phyloP scores from a whole-genome alignment of 2,888 invertebrate genomes.

The Nymphalis c-album region DNA sequence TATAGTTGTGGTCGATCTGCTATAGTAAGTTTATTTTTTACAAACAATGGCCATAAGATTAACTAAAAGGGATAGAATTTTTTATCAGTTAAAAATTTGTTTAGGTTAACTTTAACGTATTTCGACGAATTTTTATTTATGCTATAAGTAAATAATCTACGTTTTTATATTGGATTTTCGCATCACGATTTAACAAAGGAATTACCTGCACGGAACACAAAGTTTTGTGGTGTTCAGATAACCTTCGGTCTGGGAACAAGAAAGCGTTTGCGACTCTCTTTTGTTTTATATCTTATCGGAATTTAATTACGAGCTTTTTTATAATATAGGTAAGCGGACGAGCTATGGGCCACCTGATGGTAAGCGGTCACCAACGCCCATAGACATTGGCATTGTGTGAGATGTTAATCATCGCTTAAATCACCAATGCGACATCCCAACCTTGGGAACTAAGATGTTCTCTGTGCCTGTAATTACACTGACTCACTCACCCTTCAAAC shows the following conservation, averaged over 20 bases:
- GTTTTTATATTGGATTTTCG: conserved; percentile 39
- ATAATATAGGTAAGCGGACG: no score
- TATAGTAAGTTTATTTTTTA: conserved; percentile 47
- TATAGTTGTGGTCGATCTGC: conserved; percentile 47
- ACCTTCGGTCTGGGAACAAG: conserved; percentile 53
- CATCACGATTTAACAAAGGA: conserved; percentile 38
- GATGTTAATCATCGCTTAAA: no score
- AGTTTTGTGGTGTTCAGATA: conserved; percentile 50
- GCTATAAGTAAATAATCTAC: conserved; percentile 40
- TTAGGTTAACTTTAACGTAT: conserved; percentile 56
- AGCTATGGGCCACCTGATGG: no score
- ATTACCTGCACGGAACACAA: conserved; percentile 48
- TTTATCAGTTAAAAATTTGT: conserved; percentile 68
- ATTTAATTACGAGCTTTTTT: conserved; percentile 79
- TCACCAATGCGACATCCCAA: no score
- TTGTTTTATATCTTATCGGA: conserved; percentile 80
- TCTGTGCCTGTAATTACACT: no score
- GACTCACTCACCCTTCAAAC: no score
- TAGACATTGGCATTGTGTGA: no score
- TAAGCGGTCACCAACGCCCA: no score
- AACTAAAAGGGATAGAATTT: conserved; percentile 71
- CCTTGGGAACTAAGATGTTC: no score
- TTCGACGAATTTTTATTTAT: conserved; percentile 61
- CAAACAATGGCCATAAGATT: conserved; percentile 63
- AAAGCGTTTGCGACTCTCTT: conserved; percentile 64